Percentiles rank a stretch among this genome's conserved stretches.
phyloP scores from a whole-genome alignment of 92 coral and sea anemone genomes.

The Paragorgia papillata region DNA sequence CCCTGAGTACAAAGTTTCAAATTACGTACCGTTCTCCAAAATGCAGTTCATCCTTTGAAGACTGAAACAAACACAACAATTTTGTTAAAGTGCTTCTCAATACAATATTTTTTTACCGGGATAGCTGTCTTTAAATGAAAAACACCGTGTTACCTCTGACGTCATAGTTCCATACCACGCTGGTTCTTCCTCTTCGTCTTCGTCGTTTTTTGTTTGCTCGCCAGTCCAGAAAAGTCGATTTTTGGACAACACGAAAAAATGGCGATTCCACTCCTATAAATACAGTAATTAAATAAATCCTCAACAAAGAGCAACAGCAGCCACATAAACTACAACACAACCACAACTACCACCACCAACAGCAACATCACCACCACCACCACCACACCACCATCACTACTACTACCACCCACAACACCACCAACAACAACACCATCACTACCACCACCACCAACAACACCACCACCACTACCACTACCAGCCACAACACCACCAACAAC shows the following conservation, averaged over 20 bases:
- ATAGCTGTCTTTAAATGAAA: too few relatives aligned
- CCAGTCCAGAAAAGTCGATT: constrained; percentile 95
- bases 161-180: constrained; percentile 63
- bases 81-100: too few relatives aligned
- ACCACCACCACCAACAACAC: background rate
- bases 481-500: too few relatives aligned
- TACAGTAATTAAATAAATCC: background rate
- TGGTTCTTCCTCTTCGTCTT: constrained; percentile 86
- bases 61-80: constrained; percentile 53
- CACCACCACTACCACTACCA: too few relatives aligned
- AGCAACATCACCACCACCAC: background rate
- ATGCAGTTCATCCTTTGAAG: constrained; percentile 93
- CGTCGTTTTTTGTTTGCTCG: constrained; percentile 81
- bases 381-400: background rate
- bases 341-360: background rate
- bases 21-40: constrained; percentile 89
- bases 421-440: background rate
- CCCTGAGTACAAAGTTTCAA: too few relatives aligned
- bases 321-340: background rate
- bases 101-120: too few relatives aligned
- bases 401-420: background rate
- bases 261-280: constrained; percentile 93
- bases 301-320: background rate
- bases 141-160: constrained; percentile 85
- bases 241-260: constrained; percentile 88